Evolutionary conservation across 53 echinoderm and acorn worm species (phyloP).

Genomic region (Arbacia lixula): DNA sequence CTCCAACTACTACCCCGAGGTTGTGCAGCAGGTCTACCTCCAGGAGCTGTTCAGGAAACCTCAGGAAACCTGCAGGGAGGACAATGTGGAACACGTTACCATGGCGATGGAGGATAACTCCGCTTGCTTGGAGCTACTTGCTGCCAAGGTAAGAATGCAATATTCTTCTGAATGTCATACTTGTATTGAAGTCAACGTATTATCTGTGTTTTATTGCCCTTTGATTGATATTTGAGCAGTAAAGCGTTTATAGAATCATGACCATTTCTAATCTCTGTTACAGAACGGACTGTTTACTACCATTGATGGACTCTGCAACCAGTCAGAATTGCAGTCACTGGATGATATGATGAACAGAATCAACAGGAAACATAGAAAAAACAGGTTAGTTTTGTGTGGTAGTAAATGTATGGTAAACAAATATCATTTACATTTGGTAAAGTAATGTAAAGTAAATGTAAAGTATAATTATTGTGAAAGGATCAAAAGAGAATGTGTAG

Average conservation of each 20-base stretch:
- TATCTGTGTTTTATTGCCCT: slow-evolving; percentile 5
- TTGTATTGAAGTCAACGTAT: neutral
- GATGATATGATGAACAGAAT: slow-evolving; percentile 44
- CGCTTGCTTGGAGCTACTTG: slow-evolving; percentile 62
- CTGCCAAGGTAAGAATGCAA: slow-evolving; percentile 70
- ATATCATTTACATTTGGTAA: too few species aligned
- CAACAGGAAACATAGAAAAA: slow-evolving; percentile 53
- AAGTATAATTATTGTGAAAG: too few species aligned
- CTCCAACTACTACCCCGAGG: slow-evolving; percentile 79
- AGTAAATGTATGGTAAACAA: too few species aligned
- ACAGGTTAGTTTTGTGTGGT: slow-evolving; percentile 60
- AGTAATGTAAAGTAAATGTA: too few species aligned
- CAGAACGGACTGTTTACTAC: slow-evolving; percentile 76
- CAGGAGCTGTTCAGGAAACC: slow-evolving; percentile 67
- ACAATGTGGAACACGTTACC: slow-evolving; percentile 66
- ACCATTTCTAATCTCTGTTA: neutral
- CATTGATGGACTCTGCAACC: slow-evolving; percentile 55
- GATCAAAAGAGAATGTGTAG: too few species aligned
- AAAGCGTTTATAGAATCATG: neutral
- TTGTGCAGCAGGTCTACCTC: slow-evolving; percentile 88
- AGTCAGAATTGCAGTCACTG: slow-evolving; percentile 30
- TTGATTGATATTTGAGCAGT: neutral
- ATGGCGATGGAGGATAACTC: slow-evolving; percentile 73
- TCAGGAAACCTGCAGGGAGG: slow-evolving; percentile 68
- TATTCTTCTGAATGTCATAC: too few species aligned